A percentile compares a stretch with the other conserved stretches of the same genome.
Evolutionary conservation across 1,140 invertebrate genomes (phyloP).

Genomic region (Saccostrea glomerata): DNA sequence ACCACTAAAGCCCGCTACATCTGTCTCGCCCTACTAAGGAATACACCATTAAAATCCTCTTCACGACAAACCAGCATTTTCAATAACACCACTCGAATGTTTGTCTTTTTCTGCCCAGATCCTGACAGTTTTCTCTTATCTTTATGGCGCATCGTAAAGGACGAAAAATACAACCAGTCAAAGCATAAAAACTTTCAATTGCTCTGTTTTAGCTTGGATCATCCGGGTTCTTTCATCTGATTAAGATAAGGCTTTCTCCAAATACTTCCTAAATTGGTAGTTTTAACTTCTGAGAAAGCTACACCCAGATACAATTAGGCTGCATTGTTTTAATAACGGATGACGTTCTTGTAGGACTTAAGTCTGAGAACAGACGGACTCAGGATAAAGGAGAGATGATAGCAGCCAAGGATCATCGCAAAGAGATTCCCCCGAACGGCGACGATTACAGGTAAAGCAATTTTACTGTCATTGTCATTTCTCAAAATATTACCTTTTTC

Average conservation of each 20-base stretch:
- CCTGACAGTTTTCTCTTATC: slow-evolving; percentile 35
- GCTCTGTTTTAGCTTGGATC: slow-evolving; percentile 19
- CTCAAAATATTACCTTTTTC: too few species aligned
- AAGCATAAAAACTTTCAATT: slow-evolving; percentile 31
- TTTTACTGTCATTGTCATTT: background rate
- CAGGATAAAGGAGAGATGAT: background rate
- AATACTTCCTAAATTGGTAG: slow-evolving; percentile 28
- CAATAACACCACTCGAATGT: slow-evolving; percentile 33
- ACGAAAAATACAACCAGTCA: slow-evolving; percentile 30
- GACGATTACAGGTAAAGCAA: background rate
- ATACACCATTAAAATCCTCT: slow-evolving; percentile 33
- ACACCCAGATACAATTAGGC: slow-evolving; percentile 19
- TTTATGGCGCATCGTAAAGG: slow-evolving; percentile 32
- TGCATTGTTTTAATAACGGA: background rate
- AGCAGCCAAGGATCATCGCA: background rate
- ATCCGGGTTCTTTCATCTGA: slow-evolving; percentile 33
- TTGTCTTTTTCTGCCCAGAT: slow-evolving; percentile 25
- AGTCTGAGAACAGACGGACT: background rate
- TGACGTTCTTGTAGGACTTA: background rate
- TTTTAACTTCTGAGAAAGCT: slow-evolving; percentile 5
- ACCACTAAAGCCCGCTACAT: background rate
- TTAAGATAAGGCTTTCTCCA: slow-evolving; percentile 20
- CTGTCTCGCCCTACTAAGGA: slow-evolving; percentile 9
- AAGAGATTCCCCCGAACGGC: background rate
- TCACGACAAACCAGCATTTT: slow-evolving; percentile 30